Conservation (phyloP, 2,797 vertebrate genomes). For the Botia almorhae region DNA sequence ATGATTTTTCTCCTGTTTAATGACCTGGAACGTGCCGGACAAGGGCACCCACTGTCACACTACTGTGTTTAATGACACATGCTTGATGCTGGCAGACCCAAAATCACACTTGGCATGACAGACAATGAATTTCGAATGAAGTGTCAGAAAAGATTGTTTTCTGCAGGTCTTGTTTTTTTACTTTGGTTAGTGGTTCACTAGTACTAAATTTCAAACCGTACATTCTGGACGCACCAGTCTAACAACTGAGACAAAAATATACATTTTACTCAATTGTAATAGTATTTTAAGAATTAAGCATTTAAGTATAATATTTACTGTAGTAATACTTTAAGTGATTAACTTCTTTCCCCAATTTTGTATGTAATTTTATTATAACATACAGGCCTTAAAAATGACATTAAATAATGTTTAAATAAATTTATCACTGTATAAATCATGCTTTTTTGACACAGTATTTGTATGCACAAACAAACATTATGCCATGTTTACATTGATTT, state of each 20-base stretch:
- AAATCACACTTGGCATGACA: not conserved
- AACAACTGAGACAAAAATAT: too few species aligned
- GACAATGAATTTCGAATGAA: not conserved
- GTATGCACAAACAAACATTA: not conserved
- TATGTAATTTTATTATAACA: not conserved
- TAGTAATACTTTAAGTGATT: too few species aligned
- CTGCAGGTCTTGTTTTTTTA: not conserved
- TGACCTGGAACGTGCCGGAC: conserved; percentile 23
- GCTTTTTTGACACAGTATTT: too few species aligned
- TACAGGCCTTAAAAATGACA: too few species aligned
- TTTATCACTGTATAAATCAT: too few species aligned
- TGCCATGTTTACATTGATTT: not conserved
- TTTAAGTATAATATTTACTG: too few species aligned
- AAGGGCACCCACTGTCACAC: conserved; percentile 20
- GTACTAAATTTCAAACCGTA: too few species aligned
- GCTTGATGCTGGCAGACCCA: not conserved
- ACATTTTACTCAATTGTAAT: too few species aligned
- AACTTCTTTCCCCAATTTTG: not conserved
- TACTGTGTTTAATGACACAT: not conserved
- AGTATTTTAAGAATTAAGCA: too few species aligned
- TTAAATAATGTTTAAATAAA: too few species aligned
- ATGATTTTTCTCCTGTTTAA: conserved; percentile 32
- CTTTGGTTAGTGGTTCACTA: not conserved
- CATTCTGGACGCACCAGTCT: too few species aligned
- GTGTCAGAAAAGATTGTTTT: not conserved